phyloP scores from a whole-genome alignment of 2,797 vertebrate species.

The Myotis planiceps region DNA sequence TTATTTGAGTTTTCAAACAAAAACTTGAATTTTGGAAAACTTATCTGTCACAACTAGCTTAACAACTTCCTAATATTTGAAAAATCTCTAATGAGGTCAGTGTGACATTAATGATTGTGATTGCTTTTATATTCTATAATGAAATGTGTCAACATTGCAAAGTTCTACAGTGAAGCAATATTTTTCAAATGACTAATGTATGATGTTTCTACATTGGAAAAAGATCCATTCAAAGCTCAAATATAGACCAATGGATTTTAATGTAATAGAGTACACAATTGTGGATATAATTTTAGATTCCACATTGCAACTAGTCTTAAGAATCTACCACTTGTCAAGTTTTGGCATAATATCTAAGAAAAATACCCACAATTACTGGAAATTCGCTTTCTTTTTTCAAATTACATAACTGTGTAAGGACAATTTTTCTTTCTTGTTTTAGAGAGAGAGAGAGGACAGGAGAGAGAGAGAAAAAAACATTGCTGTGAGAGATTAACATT shows the following conservation, averaged over 20 bases:
- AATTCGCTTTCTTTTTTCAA: neutral
- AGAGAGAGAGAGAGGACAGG: neutral
- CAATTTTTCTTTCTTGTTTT: neutral
- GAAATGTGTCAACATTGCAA: neutral
- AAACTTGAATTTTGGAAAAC: neutral
- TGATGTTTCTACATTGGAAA: neutral
- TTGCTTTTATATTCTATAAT: neutral
- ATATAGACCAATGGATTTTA: neutral
- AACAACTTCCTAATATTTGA: neutral
- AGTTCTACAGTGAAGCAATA: neutral
- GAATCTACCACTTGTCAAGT: neutral
- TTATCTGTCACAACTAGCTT: too few relatives aligned
- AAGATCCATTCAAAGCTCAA: neutral
- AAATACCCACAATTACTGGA: neutral
- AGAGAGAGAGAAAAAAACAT: neutral
- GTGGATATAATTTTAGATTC: neutral
- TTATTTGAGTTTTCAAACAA: neutral
- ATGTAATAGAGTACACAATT: neutral
- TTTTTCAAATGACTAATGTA: neutral
- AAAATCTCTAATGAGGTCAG: neutral
- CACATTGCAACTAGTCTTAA: neutral
- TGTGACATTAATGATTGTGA: neutral
- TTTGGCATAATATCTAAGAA: neutral
- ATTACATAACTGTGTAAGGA: neutral
- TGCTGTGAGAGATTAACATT: neutral